Percentiles rank a stretch among this genome's conserved stretches.
These are phyloP conservation scores for Platorchestia sp. DNA, from an alignment of 1,140 invertebrate species.

Conservation along the genomic window DNA sequence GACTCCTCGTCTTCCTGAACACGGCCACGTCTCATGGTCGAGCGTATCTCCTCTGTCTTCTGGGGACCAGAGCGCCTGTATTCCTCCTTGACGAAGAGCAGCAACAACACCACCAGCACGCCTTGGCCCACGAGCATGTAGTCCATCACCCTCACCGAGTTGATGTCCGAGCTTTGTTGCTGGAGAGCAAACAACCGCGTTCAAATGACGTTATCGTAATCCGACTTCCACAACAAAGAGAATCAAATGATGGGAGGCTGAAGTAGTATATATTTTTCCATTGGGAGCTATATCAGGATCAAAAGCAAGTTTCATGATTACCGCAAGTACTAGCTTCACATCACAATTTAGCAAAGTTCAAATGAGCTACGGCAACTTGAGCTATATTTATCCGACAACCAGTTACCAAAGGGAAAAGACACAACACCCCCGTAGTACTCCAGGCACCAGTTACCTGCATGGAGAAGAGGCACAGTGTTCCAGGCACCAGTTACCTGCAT, in stretches of 20 bases:
- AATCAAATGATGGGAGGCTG: neutral
- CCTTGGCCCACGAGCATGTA: slow-evolving; percentile 30
- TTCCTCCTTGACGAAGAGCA: slow-evolving; percentile 49
- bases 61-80: slow-evolving; percentile 32
- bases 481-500: slow-evolving; percentile 70
- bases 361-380: too few relatives aligned
- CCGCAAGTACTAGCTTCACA: too few relatives aligned
- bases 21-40: slow-evolving; percentile 1
- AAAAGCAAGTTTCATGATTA: neutral
- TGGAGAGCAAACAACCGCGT: slow-evolving; percentile 62
- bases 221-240: neutral
- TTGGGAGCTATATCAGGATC: neutral
- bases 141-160: slow-evolving; percentile 18
- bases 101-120: slow-evolving; percentile 13
- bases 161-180: slow-evolving; percentile 59
- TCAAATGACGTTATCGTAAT: neutral
- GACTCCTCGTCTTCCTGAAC: slow-evolving; percentile 8
- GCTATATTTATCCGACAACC: too few relatives aligned
- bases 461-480: slow-evolving; percentile 72
- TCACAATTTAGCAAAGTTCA: too few relatives aligned
- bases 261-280: neutral
- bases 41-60: slow-evolving; percentile 12
- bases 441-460: slow-evolving; percentile 69
- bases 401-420: neutral
- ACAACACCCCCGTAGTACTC: neutral